Evolutionary conservation across 1,140 invertebrate genomes (phyloP), one percentile per base, ranked within the genome.

Genomic region (Anastrepha obliqua): DNA sequence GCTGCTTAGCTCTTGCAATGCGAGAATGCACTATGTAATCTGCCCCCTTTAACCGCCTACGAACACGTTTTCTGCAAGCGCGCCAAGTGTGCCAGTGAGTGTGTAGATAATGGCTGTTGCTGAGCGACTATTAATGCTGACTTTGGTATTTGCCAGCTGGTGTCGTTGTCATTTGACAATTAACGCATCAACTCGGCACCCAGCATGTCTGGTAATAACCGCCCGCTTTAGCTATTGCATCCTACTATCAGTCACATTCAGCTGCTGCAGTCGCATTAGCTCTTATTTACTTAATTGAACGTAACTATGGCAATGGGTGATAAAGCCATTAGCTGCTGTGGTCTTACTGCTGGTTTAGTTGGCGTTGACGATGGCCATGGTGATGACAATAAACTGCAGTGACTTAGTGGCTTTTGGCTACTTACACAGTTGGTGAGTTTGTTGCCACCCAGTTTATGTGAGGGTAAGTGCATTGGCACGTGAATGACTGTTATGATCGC

Each of bases 261-360:
- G 39, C 9, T 17, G 70, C 70, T 17, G 17, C 17, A 39, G 44
- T 74, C 13, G 70, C 70, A 74, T 74, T 74, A 74, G 0, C 70
- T 3, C 70, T 47, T 74, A 74, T 74, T 74, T 51, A 74, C 70
- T 74, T 74, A 74, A 74, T 74, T 47, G 70, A 74, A 9, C 39
- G 39, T 74, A 47, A 74, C 70, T 74, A 74, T 74, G 70, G 70
- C n/a, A 74, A 51, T 74, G 70, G 70, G 17, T 74, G 17, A 74
- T 74, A 74, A 74, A 74, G 44, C 42, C 44, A 47, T 74, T 47
- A 74, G 70, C 44, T 15, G 70, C 13, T 44, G 39, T 29, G 70
- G 44, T 47, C 11, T 44, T 51, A 13, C 44, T 29, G 39, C 65
- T 70, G 8, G 20, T 74, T 74, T 29, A 39, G 15, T 47, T 7